A percentile compares a stretch with the other conserved stretches of the same genome.
phyloP scores from a whole-genome alignment of 2,888 invertebrate species.

The Ommatoiulus sabulosus region DNA sequence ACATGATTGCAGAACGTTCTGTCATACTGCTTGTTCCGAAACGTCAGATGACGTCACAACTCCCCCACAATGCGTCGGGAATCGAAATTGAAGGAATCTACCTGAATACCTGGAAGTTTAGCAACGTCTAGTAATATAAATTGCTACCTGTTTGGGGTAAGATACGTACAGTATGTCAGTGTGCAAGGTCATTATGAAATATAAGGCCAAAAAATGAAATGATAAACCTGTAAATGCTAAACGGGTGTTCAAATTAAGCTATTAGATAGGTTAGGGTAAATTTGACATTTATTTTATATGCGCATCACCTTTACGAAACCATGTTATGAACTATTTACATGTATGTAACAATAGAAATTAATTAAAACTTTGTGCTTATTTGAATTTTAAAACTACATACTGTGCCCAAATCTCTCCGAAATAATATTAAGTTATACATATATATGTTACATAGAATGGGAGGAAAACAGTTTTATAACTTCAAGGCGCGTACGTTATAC shows the following conservation, averaged over 20 bases:
- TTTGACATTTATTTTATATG: no score
- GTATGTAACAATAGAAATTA: neutral
- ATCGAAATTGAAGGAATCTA: neutral
- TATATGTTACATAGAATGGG: no score
- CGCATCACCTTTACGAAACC: neutral
- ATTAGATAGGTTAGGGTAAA: no score
- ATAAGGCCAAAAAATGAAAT: no score
- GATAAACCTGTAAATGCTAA: no score
- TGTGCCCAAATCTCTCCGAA: no score
- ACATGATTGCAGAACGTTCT: neutral
- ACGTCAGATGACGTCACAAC: neutral
- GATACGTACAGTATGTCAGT: neutral
- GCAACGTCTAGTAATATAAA: neutral
- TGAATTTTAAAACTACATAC: no score
- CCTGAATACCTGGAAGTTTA: neutral
- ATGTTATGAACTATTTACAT: neutral
- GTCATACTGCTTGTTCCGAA: neutral
- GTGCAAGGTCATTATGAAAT: no score
- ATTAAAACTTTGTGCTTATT: neutral
- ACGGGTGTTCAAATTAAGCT: no score
- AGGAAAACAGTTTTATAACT: no score
- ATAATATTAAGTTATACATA: no score
- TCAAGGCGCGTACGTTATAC: no score
- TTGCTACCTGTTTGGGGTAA: neutral
- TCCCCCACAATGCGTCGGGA: neutral